Evolutionary conservation across 2,888 invertebrate genomes (phyloP), one percentile per base, ranked within the genome.

Genomic region (Chelonus formosanus): DNA sequence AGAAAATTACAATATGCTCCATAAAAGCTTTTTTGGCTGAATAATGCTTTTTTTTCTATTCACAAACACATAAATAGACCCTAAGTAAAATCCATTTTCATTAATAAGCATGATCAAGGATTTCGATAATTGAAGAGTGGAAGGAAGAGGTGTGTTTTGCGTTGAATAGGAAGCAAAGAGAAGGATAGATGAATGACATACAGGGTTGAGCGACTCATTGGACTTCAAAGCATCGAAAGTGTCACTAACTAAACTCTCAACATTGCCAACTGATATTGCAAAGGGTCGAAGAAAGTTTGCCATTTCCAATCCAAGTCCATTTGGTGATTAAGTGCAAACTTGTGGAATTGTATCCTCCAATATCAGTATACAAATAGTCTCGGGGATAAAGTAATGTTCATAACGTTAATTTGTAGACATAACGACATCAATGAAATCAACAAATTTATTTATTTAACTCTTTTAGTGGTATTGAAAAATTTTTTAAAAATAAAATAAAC

Each of bases 291-390:
- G 67, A 71, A 60, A 71, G 77, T 79, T 80, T 78, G 78, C 79
- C 79, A 75, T 79, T 82, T 80, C 77, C 78, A 77, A 80, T 80
- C 75, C 76, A 73, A 76, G 78, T 82, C 83, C 82, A 83, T 83
- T 83, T 81, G 79, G 74, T 82, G 83, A 83, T 83, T 82, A 82
- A 82, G 82, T 76, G 80, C 75, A 82, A 82, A 82, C 80, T 81
- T 78, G 72, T 76, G 75, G 75, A 77, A 75, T 74, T 68, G 65
- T 70, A 69, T 67, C 48, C 65, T 48, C 61, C 31, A 53, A 56
- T 48, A 50, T 45, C 57, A 35, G 61, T 61, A 70, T 61, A 67
- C 67, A 64, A 63, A 58, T 52, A 35, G 57, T 20, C 20, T 20
- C 20, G 20, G 20, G 20, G 1, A 20, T 20, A 20, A 20, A 20